Evolutionary conservation across 2,888 invertebrate species (phyloP).

Genomic region (Pycnomerus fuliginosus): DNA sequence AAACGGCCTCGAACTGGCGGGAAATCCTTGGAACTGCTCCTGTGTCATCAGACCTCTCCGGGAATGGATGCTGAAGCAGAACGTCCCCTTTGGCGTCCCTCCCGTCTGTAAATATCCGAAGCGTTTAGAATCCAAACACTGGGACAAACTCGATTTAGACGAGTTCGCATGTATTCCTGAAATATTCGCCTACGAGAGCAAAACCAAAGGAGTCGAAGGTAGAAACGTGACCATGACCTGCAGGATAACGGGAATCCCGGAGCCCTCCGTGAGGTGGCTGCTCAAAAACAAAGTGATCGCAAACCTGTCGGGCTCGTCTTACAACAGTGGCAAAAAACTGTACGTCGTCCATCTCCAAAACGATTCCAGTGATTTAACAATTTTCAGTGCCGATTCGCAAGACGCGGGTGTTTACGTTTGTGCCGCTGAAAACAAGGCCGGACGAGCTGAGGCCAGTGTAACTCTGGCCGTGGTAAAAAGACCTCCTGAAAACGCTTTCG

Average conservation of each 20-base stretch:
- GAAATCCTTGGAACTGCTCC: conserved; percentile 82
- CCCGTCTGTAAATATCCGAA: conserved; percentile 70
- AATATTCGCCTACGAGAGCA: conserved; percentile 61
- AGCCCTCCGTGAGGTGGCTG: conserved; percentile 72
- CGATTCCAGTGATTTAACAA: conserved; percentile 71
- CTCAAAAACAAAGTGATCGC: conserved; percentile 69
- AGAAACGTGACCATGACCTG: conserved; percentile 74
- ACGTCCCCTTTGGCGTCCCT: conserved; percentile 71
- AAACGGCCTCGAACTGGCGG: conserved; percentile 74
- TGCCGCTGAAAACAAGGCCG: conserved; percentile 78
- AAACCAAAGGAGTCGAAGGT: conserved; percentile 68
- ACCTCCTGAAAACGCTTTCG: conserved; percentile 60
- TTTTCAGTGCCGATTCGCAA: conserved; percentile 69
- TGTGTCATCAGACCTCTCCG: conserved; percentile 72
- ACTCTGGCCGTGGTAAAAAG: conserved; percentile 69
- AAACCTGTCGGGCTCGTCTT: conserved; percentile 58
- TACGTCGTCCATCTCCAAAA: conserved; percentile 68
- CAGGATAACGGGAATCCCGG: conserved; percentile 67
- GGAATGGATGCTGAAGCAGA: conserved; percentile 77
- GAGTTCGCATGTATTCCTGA: conserved; percentile 79
- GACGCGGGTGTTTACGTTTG: conserved; percentile 78
- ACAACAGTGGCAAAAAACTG: conserved; percentile 59
- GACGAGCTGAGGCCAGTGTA: conserved; percentile 71
- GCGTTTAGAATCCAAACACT: conserved; percentile 64
- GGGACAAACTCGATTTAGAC: conserved; percentile 75